A percentile compares a stretch with the other conserved stretches of the same genome.
phyloP scores from a whole-genome alignment of 1,140 invertebrate species.

The Lepidurus arcticus region DNA sequence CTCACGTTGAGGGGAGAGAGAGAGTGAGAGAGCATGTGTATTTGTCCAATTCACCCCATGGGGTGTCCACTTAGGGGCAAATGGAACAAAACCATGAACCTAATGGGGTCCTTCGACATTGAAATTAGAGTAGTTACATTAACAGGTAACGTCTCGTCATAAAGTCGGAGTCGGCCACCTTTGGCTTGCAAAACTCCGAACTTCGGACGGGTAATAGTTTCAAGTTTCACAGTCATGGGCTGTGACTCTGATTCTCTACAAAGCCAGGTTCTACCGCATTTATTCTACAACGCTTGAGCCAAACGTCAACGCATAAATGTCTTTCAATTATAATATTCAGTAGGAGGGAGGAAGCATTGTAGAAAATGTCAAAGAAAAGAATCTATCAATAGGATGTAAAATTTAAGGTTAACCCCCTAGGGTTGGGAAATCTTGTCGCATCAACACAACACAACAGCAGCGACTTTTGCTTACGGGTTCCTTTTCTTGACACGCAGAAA shows the following conservation, averaged over 20 bases:
- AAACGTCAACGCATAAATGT: neutral
- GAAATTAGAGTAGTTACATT: neutral
- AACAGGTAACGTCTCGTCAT: neutral
- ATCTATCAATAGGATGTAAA: conserved; percentile 17
- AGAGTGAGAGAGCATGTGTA: neutral
- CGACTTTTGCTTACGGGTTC: neutral
- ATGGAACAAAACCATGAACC: neutral
- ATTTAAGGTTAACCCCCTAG: neutral
- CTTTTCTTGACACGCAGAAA: conserved; percentile 2
- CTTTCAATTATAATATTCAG: neutral
- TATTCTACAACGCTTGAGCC: neutral
- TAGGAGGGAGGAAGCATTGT: neutral
- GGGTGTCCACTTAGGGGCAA: neutral
- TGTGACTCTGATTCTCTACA: neutral
- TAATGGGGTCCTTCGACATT: neutral
- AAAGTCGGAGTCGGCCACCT: neutral
- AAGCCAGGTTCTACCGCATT: neutral
- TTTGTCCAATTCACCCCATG: neutral
- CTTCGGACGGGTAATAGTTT: neutral
- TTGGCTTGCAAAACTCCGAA: neutral
- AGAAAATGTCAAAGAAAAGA: neutral
- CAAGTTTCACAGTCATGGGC: neutral
- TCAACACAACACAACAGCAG: neutral
- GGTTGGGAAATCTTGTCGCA: conserved; percentile 21
- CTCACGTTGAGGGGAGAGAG: neutral